phyloP scores from a whole-genome alignment of 1,140 invertebrate species.

The Drosophila malerkotliana region DNA sequence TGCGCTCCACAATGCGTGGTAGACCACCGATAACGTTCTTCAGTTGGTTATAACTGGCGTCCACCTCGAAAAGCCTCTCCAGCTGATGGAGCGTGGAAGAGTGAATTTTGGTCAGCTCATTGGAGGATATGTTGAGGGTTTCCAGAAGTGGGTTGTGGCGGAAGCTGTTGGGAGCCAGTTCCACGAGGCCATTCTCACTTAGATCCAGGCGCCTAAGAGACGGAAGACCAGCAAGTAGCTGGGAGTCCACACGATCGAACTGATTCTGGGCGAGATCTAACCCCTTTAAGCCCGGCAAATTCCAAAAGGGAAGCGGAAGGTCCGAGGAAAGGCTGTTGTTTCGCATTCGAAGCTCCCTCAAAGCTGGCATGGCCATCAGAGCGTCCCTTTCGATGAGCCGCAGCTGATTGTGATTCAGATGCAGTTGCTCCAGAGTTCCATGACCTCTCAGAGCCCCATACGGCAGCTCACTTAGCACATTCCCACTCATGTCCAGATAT shows the following conservation, averaged over 20 bases:
- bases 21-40: slow-evolving; percentile 89
- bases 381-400: slow-evolving; percentile 90
- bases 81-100: slow-evolving; percentile 90
- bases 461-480: slow-evolving; percentile 90
- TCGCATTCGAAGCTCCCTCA: slow-evolving; percentile 90
- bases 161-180: slow-evolving; percentile 90
- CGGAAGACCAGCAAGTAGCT: slow-evolving; percentile 89
- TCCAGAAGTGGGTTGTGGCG: slow-evolving; percentile 89
- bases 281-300: slow-evolving; percentile 91
- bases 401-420: slow-evolving; percentile 91
- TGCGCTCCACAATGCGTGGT: slow-evolving; percentile 90
- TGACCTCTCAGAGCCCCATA: slow-evolving; percentile 91
- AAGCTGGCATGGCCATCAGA: slow-evolving; percentile 91
- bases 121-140: slow-evolving; percentile 91
- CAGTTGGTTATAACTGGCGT: slow-evolving; percentile 90
- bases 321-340: slow-evolving; percentile 91
- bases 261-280: slow-evolving; percentile 92
- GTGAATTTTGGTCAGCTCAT: slow-evolving; percentile 88
- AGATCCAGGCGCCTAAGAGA: slow-evolving; percentile 91
- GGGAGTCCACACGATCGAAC: slow-evolving; percentile 88
- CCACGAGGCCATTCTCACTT: slow-evolving; percentile 89
- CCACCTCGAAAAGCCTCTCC: slow-evolving; percentile 90
- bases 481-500: slow-evolving; percentile 91
- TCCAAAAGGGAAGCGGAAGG: slow-evolving; percentile 89
- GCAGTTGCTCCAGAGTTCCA: slow-evolving; percentile 90